A percentile compares a stretch with the other conserved stretches of the same genome.
phyloP scores from a whole-genome alignment of 2,888 invertebrate species.

The Eilema griseolum region DNA sequence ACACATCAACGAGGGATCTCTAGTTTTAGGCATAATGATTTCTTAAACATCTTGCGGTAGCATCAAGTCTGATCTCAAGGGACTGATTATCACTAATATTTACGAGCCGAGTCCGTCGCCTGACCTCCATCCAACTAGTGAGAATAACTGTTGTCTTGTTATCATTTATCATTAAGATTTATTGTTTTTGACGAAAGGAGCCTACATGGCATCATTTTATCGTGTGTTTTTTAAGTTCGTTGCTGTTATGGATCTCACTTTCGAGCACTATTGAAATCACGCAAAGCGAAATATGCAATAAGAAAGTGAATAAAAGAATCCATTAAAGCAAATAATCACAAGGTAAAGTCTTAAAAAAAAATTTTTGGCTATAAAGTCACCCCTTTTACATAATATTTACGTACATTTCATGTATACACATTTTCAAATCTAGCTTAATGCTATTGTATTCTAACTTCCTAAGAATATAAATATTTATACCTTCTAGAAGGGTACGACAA shows the following conservation, averaged over 20 bases:
- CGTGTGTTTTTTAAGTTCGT: neutral
- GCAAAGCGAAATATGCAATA: neutral
- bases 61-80: conserved; percentile 8
- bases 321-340: neutral
- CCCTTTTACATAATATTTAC: neutral
- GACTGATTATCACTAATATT: conserved; percentile 20
- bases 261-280: neutral
- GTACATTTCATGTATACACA: neutral
- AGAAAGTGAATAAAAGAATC: neutral
- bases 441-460: neutral
- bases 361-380: neutral
- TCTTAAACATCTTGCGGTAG: neutral
- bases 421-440: neutral
- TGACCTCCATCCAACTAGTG: conserved; percentile 17
- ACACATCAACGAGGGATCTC: neutral
- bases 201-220: conserved; percentile 2
- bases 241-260: neutral
- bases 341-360: neutral
- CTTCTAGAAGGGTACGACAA: conserved; percentile 30
- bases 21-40: conserved; percentile 3
- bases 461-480: conserved; percentile 35
- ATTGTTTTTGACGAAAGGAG: conserved; percentile 21
- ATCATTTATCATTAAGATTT: conserved; percentile 30
- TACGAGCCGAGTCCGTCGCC: conserved; percentile 7
- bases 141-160: conserved; percentile 22